A percentile compares a stretch with the other conserved stretches of the same genome.
Conservation (phyloP, 2,888 invertebrate genomes). For the Cephonodes hylas region DNA sequence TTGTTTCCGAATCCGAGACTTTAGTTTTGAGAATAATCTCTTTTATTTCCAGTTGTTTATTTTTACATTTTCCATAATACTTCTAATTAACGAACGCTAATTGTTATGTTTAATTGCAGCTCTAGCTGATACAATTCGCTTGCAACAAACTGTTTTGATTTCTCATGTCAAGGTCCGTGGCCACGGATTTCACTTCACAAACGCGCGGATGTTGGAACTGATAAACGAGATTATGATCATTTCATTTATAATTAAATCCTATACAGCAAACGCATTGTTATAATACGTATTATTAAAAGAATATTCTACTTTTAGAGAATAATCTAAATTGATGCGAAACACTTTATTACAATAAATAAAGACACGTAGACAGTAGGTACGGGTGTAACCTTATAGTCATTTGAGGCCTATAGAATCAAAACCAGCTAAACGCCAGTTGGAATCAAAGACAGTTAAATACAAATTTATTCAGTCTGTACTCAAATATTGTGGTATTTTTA, state of each 20-base stretch:
- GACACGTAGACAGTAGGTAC: too few species aligned
- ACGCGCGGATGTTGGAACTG: conserved; percentile 13
- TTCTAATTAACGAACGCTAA: background rate
- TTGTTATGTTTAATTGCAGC: background rate
- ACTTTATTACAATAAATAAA: too few species aligned
- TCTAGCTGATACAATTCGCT: background rate
- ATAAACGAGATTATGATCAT: conserved; percentile 10
- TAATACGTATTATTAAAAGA: background rate
- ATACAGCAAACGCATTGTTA: background rate
- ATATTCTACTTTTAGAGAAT: too few species aligned
- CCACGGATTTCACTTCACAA: conserved; percentile 10
- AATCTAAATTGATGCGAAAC: too few species aligned
- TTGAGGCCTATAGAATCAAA: too few species aligned
- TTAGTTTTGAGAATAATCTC: too few species aligned
- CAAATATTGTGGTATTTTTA: too few species aligned
- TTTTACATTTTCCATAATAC: background rate
- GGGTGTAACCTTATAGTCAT: too few species aligned
- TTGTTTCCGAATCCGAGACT: background rate
- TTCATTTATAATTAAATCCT: background rate
- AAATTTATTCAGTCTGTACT: too few species aligned
- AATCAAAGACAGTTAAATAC: too few species aligned
- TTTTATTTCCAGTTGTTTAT: too few species aligned
- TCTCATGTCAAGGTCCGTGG: conserved; percentile 12
- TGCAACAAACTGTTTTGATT: conserved; percentile 2
- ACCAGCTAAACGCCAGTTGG: too few species aligned